These are phyloP conservation scores for Caradrina kadenii DNA, from an alignment of 2,888 invertebrate species.

Conservation along the genomic window DNA sequence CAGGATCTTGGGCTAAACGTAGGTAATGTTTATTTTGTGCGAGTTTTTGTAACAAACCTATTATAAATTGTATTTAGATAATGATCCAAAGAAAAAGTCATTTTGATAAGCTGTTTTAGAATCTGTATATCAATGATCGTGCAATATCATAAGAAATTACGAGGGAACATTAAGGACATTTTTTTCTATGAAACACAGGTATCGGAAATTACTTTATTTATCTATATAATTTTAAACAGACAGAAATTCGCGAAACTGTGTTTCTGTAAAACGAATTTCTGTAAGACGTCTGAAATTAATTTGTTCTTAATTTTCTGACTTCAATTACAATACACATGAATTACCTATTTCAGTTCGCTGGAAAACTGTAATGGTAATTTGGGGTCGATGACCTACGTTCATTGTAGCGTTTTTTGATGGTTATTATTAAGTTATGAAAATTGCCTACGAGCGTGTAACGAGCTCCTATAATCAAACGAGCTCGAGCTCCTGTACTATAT, in stretches of 20 bases:
- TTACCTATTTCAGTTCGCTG: conserved; percentile 21
- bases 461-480: conserved; percentile 39
- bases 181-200: no score
- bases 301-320: conserved; percentile 24
- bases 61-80: no score
- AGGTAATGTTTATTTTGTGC: neutral
- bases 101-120: no score
- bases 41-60: neutral
- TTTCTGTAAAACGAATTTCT: no score
- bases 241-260: neutral
- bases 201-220: no score
- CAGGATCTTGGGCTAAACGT: neutral
- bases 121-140: no score
- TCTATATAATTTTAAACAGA: neutral
- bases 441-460: conserved; percentile 51
- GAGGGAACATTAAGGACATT: no score
- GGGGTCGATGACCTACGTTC: conserved; percentile 35
- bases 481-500: conserved; percentile 13
- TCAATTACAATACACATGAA: conserved; percentile 42
- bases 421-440: conserved; percentile 57
- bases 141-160: no score
- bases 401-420: conserved; percentile 41
- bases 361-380: conserved; percentile 26
- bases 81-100: no score
- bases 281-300: conserved; percentile 29